Evolutionary conservation across 1,140 invertebrate species (phyloP), one percentile per base, ranked within the genome.

Genomic region (Aphis gossypii): DNA sequence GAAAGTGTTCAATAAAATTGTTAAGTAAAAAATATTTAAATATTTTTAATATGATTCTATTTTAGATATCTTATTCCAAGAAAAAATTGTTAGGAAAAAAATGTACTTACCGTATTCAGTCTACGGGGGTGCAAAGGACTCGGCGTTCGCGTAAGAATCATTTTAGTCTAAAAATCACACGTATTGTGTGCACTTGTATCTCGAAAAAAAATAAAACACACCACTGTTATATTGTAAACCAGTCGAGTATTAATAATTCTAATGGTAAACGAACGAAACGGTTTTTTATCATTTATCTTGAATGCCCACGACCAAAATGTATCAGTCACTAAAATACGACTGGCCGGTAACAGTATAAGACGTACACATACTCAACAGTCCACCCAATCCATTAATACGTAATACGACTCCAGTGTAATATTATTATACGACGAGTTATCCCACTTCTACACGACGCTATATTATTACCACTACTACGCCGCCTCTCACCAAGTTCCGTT

Each of bases 321-420:
- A 86, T 56, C 92, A 51, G 92, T 56, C 92, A 93, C 92, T 86
- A 84, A 93, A 35, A 44, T 48, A 48, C 82, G 76, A 93, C 92
- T 93, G 82, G 23, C 35, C 30, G 23, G n/a, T 89, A 38, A 35
- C 20, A 21, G 38, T 35, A 9, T 84, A n/a, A n/a, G 14, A 76
- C 5, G 8, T n/a, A 76, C 2, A 14, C 84, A 41, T 46, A 60
- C 25, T 48, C 44, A 25, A 18, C 91, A 18, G 91, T 86, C 48
- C 76, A 84, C 30, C n/a, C 82, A 38, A 84, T 86, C 41, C 82
- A 76, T 60, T 56, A 56, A 82, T 46, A 92, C 76, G 21, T 51
- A 54, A 90, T 56, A 68, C 56, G 11, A 38, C 51, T 54, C 41
- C 38, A 76, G n/a, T 76, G 11, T 51, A 54, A 90, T 56, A 68